Evolutionary conservation across 2,888 invertebrate genomes (phyloP).

Genomic region (Xylota sylvarum): DNA sequence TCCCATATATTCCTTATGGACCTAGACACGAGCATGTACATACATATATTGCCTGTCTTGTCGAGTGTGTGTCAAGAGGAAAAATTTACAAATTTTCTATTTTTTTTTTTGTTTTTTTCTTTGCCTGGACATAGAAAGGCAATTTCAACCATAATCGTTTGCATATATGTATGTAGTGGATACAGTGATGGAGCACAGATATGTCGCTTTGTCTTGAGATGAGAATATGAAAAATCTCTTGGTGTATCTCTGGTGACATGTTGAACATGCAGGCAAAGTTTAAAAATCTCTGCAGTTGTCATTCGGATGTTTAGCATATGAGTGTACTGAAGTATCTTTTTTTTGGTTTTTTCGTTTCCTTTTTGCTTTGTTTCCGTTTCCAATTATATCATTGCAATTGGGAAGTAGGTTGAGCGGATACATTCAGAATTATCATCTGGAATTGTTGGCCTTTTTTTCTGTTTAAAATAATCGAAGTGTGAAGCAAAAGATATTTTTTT

Average conservation of each 20-base stretch:
- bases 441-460: conserved; percentile 22
- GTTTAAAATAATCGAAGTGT: conserved; percentile 20
- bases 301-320: conserved; percentile 29
- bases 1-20: conserved; percentile 9
- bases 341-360: not conserved
- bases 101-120: not conserved
- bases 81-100: conserved; percentile 2
- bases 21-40: not conserved
- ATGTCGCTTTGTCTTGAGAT: conserved; percentile 14
- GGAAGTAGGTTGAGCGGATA: not conserved
- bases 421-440: conserved; percentile 1
- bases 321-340: not conserved
- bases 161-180: not conserved
- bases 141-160: conserved; percentile 36
- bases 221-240: not conserved
- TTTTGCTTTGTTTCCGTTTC: not conserved
- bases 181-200: not conserved
- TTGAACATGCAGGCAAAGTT: conserved; percentile 47
- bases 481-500: not conserved
- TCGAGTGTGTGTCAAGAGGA: conserved; percentile 4
- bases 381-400: conserved; percentile 11
- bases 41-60: not conserved
- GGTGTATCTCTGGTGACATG: conserved; percentile 14
- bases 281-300: conserved; percentile 57
- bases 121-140: conserved; percentile 27